Evolutionary conservation across 2,113 vertebrate species (phyloP), one percentile per base, ranked within the genome.

Genomic region (Muntiacus muntjak): DNA sequence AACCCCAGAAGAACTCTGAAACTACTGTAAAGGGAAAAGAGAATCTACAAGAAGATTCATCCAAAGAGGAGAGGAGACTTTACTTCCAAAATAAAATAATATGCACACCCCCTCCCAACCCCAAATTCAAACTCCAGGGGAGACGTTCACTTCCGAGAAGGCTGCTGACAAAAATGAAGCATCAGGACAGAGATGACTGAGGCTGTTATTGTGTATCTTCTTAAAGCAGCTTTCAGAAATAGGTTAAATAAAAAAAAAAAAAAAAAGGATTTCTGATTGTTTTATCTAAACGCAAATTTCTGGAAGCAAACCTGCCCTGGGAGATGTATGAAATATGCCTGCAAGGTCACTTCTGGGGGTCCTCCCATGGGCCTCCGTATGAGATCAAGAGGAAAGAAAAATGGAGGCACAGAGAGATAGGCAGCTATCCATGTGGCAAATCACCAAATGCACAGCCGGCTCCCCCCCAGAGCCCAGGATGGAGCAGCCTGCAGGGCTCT

Each of bases 371-470:
- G 78, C 36, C 21, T 43, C 79, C 60, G 5, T 2, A 36, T 6
- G 40, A 36, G 30, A 21, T 3, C 7, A 60, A 36, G 26, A 6
- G 26, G 50, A 3, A 25, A 23, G 15, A 93, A 45, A 40, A 15
- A 57, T 3, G 1, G 58, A 55, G 62, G 50, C 21, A 7, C 6
- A 30, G 1, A 4, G 13, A 15, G 57, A 33, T 2, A 23, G 64
- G 58, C 7, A 11, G 26, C 36, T 16, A 30, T 33, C 54, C 36
- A 2, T 19, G 13, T 13, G 13, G 33, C 13, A 14, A n/a, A 33
- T 8, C 12, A 6, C 36, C 21, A 23, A 40, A 45, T 6, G 28
- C 21, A 1, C 17, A 0, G 1, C 50, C 0, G 11, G 6, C 30
- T 12, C 23, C 81, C 33, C 30, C 17, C 9, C 15, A 6, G 36